Conservation (phyloP, 2,888 invertebrate species). For the Liodrosophila aerea region DNA sequence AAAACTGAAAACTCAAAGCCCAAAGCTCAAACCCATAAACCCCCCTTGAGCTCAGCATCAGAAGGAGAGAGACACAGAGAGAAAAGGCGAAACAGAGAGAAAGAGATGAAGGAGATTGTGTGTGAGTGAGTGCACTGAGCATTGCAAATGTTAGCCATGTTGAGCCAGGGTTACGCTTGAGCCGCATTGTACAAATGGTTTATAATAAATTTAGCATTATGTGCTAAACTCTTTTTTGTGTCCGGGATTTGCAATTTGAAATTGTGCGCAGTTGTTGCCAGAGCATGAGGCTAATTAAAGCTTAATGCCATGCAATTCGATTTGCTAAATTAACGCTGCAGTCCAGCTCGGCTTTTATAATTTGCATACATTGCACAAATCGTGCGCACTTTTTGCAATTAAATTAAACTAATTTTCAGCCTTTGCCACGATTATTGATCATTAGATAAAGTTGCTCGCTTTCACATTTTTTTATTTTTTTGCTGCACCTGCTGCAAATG, state of each 20-base stretch:
- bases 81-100: no score
- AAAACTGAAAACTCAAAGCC: not conserved
- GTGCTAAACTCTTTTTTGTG: slow-evolving; percentile 24
- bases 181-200: slow-evolving; percentile 66
- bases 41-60: slow-evolving; percentile 5
- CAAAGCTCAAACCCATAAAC: slow-evolving; percentile 19
- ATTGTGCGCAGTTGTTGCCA: slow-evolving; percentile 12
- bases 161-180: slow-evolving; percentile 53
- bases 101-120: not conserved
- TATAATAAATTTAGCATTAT: slow-evolving; percentile 63
- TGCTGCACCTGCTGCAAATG: slow-evolving; percentile 71
- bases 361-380: slow-evolving; percentile 58
- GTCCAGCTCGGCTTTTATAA: slow-evolving; percentile 53
- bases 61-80: no score
- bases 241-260: slow-evolving; percentile 28
- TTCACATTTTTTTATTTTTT: slow-evolving; percentile 18
- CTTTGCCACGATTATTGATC: slow-evolving; percentile 47
- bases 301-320: slow-evolving; percentile 65
- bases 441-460: slow-evolving; percentile 35
- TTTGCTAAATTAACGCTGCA: slow-evolving; percentile 62
- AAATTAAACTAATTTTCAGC: slow-evolving; percentile 66
- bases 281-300: slow-evolving; percentile 55
- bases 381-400: slow-evolving; percentile 47
- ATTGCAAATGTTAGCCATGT: slow-evolving; percentile 2
- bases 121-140: not conserved